Base-by-base conservation (phyloP, 2,113 vertebrate genomes). In the Anser brachyrhynchus region DNA sequence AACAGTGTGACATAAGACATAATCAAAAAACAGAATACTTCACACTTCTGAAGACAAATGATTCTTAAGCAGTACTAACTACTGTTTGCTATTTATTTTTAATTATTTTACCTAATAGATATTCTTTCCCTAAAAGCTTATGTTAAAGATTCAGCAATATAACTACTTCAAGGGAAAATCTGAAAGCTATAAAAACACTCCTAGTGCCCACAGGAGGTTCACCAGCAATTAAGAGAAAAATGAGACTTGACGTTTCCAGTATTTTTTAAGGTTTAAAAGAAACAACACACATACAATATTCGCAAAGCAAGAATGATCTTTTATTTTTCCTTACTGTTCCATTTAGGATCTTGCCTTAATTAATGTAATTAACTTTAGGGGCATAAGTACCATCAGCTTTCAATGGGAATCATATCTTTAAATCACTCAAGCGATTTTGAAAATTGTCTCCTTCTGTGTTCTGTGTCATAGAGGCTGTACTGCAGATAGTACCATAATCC, bases 1-100 rank as follows among this genome's bases (percentile, higher is more conserved):
- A 88, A 86, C 41, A 51, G 29, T 78, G 79, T 84, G 88, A 95
- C 57, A 46, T 77, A 84, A 93, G 44, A 95, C 58, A 91, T 21
- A 80, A 92, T 61, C 65, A 95, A 22, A 93, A 94, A 85, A 9
- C 22, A 83, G 75, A 90, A 84, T 43, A 86, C 17, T 91, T 92
- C 75, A 59, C 70, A 70, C 54, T 37, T 93, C 65, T 58, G 58
- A 89, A 91, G 58, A 86, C 39, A 93, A 94, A 74, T 19, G 4
- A 87, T 75, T 84, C 70, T 87, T 23, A 74, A 71, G n/a, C 44
- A 67, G 58, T 43, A 51, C 49, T 77, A 52, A 80, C 35, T 37
- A 78, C 10, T 22, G 11, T 49, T 75, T 81, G 57, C 39, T 71
- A 65, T 49, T 84, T 87, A 41, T 70, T 91, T 82, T 77, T 62